phyloP scores from a whole-genome alignment of 1,140 invertebrate genomes.

The Drosophila virilis region DNA sequence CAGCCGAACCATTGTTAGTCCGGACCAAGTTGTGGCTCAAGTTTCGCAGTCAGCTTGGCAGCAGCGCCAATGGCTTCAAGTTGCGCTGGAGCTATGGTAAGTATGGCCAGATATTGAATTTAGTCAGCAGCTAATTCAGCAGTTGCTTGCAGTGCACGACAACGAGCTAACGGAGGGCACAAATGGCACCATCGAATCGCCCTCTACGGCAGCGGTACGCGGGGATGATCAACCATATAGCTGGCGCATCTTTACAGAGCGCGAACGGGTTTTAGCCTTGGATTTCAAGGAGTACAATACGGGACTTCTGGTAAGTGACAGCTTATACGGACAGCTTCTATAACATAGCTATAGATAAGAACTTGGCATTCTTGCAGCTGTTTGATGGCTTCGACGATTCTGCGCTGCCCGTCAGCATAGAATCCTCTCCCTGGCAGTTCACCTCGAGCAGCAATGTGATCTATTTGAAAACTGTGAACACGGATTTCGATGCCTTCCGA shows the following conservation, averaged over 20 bases:
- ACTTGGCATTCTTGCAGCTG: constrained; percentile 36
- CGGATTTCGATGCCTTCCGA: constrained; percentile 85
- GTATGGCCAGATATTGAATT: neutral
- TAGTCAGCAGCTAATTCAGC: neutral
- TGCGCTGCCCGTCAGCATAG: constrained; percentile 85
- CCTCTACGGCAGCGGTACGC: constrained; percentile 82
- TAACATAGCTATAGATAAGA: too few relatives aligned
- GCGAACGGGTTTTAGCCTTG: constrained; percentile 36
- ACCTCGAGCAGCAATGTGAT: constrained; percentile 88
- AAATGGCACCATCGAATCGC: constrained; percentile 89
- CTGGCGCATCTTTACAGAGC: constrained; percentile 65
- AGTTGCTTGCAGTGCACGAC: constrained; percentile 55
- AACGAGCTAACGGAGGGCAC: constrained; percentile 55
- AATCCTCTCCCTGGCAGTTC: constrained; percentile 84
- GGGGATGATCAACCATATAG: constrained; percentile 57
- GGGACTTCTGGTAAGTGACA: constrained; percentile 59
- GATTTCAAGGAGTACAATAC: constrained; percentile 63
- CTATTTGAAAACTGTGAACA: constrained; percentile 86
- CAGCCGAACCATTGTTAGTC: constrained; percentile 85
- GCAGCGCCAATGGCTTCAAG: constrained; percentile 89
- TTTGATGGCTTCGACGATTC: constrained; percentile 89
- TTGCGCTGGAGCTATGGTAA: constrained; percentile 89
- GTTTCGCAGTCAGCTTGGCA: constrained; percentile 90
- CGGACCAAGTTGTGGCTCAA: constrained; percentile 90
- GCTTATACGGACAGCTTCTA: neutral